Evolutionary conservation across 2,888 invertebrate species (phyloP).

Genomic region (Embidobia sp.): DNA sequence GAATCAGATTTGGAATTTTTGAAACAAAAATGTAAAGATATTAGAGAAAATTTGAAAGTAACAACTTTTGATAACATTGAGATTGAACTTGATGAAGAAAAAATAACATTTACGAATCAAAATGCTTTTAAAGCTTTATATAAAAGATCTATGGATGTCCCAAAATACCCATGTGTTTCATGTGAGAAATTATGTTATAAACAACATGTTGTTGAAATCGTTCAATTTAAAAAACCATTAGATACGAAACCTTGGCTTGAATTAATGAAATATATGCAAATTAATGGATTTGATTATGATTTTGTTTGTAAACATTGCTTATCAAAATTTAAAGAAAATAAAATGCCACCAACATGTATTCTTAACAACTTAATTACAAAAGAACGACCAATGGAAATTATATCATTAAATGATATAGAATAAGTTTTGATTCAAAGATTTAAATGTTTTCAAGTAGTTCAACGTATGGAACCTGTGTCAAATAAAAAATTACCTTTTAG

Average conservation of each 20-base stretch:
- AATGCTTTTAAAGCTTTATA: constrained; percentile 56
- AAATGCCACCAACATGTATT: constrained; percentile 64
- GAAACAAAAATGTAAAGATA: not conserved
- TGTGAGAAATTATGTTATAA: too few species aligned
- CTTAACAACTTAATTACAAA: constrained; percentile 59
- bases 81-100: constrained; percentile 54
- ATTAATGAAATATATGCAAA: not conserved
- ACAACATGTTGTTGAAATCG: constrained; percentile 42
- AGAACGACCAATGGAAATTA: constrained; percentile 15
- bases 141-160: constrained; percentile 58
- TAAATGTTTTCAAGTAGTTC: constrained; percentile 59
- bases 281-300: constrained; percentile 34
- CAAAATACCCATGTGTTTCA: constrained; percentile 61
- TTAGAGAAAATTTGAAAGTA: not conserved
- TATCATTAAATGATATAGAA: constrained; percentile 29
- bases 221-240: not conserved
- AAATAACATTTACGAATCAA: constrained; percentile 30
- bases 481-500: constrained; percentile 69
- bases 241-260: constrained; percentile 9
- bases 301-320: constrained; percentile 34
- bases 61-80: constrained; percentile 6
- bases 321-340: not conserved
- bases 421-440: constrained; percentile 36
- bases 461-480: constrained; percentile 70
- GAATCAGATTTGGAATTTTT: not conserved